Conservation (phyloP, 92 coral and sea anemone species). For the Epizoanthus rinbou region DNA sequence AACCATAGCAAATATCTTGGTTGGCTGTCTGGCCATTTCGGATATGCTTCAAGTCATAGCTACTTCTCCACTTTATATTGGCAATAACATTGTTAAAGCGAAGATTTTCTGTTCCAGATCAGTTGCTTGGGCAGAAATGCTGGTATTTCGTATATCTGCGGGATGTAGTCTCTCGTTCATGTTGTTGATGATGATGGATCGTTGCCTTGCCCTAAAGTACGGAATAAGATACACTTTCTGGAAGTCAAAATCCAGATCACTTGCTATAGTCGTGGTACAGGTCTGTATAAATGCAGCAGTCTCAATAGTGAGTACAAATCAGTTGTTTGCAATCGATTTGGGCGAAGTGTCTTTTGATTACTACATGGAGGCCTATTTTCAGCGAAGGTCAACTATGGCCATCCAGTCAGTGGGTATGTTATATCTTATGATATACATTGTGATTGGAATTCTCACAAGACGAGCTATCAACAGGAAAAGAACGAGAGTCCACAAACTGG, state of each 20-base stretch:
- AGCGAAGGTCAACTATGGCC: neutral
- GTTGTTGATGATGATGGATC: slow-evolving; percentile 5
- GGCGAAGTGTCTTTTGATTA: slow-evolving; percentile 3
- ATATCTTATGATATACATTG: neutral
- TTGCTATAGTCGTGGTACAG: neutral
- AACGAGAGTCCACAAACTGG: neutral
- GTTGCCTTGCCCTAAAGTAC: slow-evolving; percentile 18
- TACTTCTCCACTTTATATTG: neutral
- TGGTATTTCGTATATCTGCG: neutral
- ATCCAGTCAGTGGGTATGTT: neutral
- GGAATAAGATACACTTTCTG: slow-evolving; percentile 17
- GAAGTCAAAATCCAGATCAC: neutral
- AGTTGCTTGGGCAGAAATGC: neutral
- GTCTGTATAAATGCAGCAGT: neutral
- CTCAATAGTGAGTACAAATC: neutral
- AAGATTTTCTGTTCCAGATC: neutral
- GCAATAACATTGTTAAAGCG: slow-evolving; percentile 2
- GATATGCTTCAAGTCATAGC: slow-evolving; percentile 4
- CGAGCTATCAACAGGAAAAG: neutral
- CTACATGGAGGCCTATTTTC: neutral
- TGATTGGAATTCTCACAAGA: slow-evolving; percentile 14
- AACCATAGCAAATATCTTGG: slow-evolving; percentile 5
- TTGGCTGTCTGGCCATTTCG: neutral
- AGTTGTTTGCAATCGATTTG: neutral
- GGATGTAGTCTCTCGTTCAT: neutral